Base-by-base conservation (phyloP, 2,888 invertebrate genomes). In the Troides aeacus region DNA sequence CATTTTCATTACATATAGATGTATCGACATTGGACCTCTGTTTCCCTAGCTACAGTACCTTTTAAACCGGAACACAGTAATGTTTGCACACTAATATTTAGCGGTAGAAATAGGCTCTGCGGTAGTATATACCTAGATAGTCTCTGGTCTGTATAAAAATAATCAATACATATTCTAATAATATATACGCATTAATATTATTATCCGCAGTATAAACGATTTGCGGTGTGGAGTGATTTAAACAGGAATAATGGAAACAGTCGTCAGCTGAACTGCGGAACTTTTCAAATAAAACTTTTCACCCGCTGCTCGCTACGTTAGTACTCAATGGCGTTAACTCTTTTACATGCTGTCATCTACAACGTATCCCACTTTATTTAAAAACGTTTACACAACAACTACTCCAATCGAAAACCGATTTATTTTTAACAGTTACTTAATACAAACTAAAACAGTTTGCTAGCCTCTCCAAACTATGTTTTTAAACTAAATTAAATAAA, bases 251-350 rank as follows among this genome's bases (percentile, higher is more conserved):
- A 61, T 61, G 61, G 57, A 39, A 66, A 46, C 50, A 50, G 60
- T 64, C 65, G 59, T 65, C 66, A 70, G 67, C 60, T 62, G 64
- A 70, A 66, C 57, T 58, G 53, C 39, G 66, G 57, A 73, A 69
- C 64, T 71, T 71, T 71, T 66, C 69, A 69, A 69, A 71, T 71
- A 69, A 71, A 71, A 69, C 68, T 71, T 71, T 71, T 42, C 66
- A 50, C 42, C 59, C 57, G 36, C 60, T 12, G 42, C 57, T 61
- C 62, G 63, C 60, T 69, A 57, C 64, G 69, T 63, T 61, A 69
- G 68, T 62, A 61, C 60, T 69, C 59, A 61, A 62, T 64, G 57
- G 56, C 68, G 53, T 66, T 66, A 59, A 66, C 62, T 59, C 70
- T 50, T 21, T 62, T 57, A 12, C 66, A 71, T 17, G 56, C 59